A percentile compares a stretch with the other conserved stretches of the same genome.
These are phyloP conservation scores for Alethe diademata DNA, from an alignment of 2,113 vertebrate species.

Conservation along the genomic window DNA sequence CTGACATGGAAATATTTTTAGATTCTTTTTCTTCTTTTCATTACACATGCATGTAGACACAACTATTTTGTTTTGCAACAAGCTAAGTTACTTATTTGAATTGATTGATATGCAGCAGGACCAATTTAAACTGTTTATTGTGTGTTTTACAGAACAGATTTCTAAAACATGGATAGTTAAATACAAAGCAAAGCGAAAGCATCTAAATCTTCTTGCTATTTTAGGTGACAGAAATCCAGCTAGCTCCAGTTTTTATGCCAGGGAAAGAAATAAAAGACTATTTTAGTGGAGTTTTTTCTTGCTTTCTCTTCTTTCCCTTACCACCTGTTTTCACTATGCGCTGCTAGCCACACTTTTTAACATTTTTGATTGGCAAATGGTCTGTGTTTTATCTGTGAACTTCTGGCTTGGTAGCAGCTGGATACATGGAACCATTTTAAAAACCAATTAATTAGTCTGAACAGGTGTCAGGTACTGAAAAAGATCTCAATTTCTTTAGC, in stretches of 20 bases:
- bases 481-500: not conserved
- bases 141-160: not conserved
- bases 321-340: not conserved
- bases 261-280: not conserved
- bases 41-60: not conserved
- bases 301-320: not conserved
- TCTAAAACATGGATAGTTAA: not conserved
- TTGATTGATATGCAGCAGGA: not conserved
- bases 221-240: not conserved
- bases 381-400: not conserved
- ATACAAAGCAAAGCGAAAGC: not conserved
- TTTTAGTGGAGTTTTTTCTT: not conserved
- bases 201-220: not conserved
- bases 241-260: not conserved
- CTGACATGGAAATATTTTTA: not conserved
- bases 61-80: not conserved
- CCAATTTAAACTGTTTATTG: not conserved
- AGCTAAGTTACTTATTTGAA: not conserved
- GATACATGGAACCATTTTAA: not conserved
- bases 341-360: not conserved
- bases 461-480: not conserved
- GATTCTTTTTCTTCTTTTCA: not conserved
- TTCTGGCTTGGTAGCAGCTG: not conserved
- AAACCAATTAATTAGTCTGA: not conserved
- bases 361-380: not conserved